Evolutionary conservation across 2,113 vertebrate genomes (phyloP).

Genomic region (Romanogobio albipinnatus): DNA sequence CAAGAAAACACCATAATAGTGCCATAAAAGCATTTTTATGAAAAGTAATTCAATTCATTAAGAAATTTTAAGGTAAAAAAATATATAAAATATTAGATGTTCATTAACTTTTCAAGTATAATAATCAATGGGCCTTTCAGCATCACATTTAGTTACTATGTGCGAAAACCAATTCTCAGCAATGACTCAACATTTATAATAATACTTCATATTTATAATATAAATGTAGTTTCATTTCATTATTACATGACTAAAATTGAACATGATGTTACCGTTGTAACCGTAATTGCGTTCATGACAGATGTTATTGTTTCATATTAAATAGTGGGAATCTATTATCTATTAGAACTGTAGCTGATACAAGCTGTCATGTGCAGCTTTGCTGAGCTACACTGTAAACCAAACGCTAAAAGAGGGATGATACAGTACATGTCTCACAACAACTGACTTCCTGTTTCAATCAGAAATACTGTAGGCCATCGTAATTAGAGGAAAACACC

Average conservation of each 20-base stretch:
- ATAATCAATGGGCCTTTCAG: neutral
- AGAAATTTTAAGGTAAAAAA: neutral
- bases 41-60: neutral
- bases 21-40: neutral
- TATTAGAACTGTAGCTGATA: neutral
- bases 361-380: neutral
- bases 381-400: too few relatives aligned
- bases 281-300: neutral
- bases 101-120: neutral
- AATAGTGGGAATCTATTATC: neutral
- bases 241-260: too few relatives aligned
- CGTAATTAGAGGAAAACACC: neutral
- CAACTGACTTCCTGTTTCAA: neutral
- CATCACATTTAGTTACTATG: neutral
- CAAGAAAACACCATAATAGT: neutral
- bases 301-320: neutral
- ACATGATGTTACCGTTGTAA: neutral
- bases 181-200: too few relatives aligned
- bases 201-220: too few relatives aligned
- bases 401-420: too few relatives aligned
- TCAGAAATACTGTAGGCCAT: neutral
- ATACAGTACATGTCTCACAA: too few relatives aligned
- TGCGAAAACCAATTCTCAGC: too few relatives aligned
- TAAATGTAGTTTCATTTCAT: neutral
- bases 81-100: neutral